phyloP scores from a whole-genome alignment of 2,113 vertebrate genomes.

The Eublepharis macularius region DNA sequence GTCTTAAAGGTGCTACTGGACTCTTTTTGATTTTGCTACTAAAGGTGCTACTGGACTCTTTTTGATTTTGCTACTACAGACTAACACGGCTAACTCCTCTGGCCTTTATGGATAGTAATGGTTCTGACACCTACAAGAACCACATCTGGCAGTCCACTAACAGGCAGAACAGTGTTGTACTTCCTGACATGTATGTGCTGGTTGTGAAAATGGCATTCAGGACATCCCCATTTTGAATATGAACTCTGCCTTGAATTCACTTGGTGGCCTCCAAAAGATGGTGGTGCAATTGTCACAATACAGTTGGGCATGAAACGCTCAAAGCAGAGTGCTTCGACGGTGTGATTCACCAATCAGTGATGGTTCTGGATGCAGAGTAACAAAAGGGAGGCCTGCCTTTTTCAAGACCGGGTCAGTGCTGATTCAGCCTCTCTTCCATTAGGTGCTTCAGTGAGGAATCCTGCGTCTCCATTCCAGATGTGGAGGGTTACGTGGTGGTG shows the following conservation, averaged over 20 bases:
- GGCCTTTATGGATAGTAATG: neutral
- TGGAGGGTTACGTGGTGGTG: slow-evolving; percentile 96
- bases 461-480: slow-evolving; percentile 90
- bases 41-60: no score
- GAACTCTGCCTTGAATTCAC: neutral
- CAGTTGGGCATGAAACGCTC: neutral
- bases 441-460: slow-evolving; percentile 98
- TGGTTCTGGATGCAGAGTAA: neutral
- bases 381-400: neutral
- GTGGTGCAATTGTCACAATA: neutral
- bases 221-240: no score
- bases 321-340: neutral
- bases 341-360: neutral
- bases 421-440: neutral
- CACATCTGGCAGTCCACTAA: neutral
- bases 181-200: neutral
- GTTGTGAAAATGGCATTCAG: neutral
- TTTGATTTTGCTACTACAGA: no score
- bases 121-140: neutral
- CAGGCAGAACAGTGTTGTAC: neutral
- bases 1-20: no score
- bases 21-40: no score
- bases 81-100: no score
- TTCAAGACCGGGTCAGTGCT: neutral
- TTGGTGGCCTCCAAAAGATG: neutral